A percentile compares a stretch with the other conserved stretches of the same genome.
These are phyloP conservation scores for Crocodylus rhombifer DNA, from an alignment of 2,797 vertebrate species.

Conservation along the genomic window DNA sequence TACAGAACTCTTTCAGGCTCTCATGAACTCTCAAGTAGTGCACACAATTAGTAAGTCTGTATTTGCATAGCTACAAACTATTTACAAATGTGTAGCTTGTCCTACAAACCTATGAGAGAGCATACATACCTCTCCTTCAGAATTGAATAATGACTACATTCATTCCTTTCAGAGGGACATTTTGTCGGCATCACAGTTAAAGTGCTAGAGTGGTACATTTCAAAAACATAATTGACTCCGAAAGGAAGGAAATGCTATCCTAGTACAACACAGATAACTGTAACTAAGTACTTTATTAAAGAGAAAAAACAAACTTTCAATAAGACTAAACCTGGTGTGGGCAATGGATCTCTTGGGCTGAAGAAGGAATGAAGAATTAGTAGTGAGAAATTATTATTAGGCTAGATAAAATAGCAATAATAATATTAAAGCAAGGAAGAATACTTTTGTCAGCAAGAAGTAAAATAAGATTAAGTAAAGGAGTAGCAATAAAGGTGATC, in stretches of 20 bases:
- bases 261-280: background rate
- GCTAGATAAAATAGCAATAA: constrained; percentile 26
- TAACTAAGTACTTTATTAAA: background rate
- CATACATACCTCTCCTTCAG: no score
- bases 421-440: background rate
- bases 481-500: background rate
- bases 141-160: background rate
- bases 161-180: background rate
- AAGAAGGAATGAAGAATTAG: background rate
- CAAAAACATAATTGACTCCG: background rate
- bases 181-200: background rate
- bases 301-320: background rate
- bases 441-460: background rate
- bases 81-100: background rate
- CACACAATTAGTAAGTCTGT: background rate
- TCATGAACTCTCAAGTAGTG: background rate
- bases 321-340: background rate
- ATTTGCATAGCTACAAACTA: background rate
- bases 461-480: background rate
- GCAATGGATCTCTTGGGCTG: background rate
- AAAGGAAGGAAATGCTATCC: background rate
- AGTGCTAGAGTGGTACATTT: background rate
- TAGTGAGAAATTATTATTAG: background rate
- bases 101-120: background rate
- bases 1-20: background rate